Conservation (phyloP, 2,113 vertebrate species). For the Meleagris gallopavo region DNA sequence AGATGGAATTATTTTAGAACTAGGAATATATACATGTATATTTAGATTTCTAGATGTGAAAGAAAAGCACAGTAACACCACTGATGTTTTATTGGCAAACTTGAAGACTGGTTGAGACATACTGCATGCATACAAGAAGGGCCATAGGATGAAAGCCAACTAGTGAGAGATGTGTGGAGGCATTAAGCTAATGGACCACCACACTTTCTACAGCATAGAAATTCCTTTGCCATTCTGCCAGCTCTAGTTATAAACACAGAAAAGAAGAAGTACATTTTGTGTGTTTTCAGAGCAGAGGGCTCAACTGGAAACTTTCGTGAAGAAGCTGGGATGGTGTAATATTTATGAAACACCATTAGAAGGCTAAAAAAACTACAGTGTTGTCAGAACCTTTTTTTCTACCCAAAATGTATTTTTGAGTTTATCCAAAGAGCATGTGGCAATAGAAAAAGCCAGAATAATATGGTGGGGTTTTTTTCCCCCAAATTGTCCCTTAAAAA, state of each 20-base stretch:
- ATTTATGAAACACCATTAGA: not conserved
- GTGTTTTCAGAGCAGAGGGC: not conserved
- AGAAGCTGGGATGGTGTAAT: not conserved
- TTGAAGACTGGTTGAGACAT: not conserved
- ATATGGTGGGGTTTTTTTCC: accelerated
- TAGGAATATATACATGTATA: not conserved
- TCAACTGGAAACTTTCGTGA: not conserved
- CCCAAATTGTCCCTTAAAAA: not conserved
- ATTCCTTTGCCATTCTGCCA: not conserved
- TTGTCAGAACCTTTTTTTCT: not conserved
- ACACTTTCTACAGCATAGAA: not conserved
- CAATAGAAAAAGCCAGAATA: not conserved
- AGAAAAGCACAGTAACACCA: not conserved
- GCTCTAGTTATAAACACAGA: not conserved
- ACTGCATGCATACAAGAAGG: not conserved
- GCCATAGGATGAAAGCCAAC: not conserved
- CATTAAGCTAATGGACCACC: not conserved
- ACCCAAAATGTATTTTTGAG: not conserved
- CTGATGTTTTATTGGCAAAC: not conserved
- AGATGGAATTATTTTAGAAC: not conserved
- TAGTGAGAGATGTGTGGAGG: not conserved
- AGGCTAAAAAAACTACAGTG: not conserved
- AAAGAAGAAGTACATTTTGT: not conserved
- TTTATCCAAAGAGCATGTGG: not conserved
- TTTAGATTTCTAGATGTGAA: not conserved